These are phyloP conservation scores for Leptoteleia sp. DNA, from an alignment of 1,140 invertebrate species.

Conservation along the genomic window DNA sequence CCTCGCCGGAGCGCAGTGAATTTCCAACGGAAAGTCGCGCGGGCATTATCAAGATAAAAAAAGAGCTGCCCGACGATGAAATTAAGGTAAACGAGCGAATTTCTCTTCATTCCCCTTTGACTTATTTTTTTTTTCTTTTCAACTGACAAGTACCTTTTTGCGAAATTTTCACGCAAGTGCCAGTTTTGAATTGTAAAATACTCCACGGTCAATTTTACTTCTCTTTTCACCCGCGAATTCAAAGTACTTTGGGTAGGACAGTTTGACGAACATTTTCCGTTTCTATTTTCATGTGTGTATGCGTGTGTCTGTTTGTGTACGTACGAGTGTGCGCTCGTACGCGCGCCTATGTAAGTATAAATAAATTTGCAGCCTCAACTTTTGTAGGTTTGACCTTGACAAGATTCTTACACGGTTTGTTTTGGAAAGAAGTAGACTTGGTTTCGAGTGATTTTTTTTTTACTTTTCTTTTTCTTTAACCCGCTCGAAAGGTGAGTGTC, in stretches of 20 bases:
- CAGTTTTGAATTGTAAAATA: no score
- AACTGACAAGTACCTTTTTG: neutral
- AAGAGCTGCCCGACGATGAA: constrained; percentile 80
- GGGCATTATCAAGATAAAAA: constrained; percentile 81
- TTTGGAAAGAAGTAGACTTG: constrained; percentile 7
- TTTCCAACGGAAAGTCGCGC: no score
- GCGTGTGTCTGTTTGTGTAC: neutral
- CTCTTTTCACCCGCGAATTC: no score
- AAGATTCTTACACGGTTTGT: constrained; percentile 4
- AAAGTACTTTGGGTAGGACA: no score
- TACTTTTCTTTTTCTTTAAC: no score
- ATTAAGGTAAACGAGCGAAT: constrained; percentile 80
- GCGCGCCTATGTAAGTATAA: no score
- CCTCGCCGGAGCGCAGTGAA: constrained; percentile 48
- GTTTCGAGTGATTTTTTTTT: no score
- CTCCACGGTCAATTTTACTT: neutral
- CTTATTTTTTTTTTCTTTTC: no score
- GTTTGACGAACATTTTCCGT: constrained; percentile 33
- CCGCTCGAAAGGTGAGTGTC: no score
- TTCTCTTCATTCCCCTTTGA: no score
- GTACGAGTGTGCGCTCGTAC: neutral
- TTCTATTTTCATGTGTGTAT: constrained; percentile 33
- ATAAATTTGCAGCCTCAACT: constrained; percentile 49
- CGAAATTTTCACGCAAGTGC: no score
- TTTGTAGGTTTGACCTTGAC: constrained; percentile 51